These are phyloP conservation scores for Cynoglossus semilaevis DNA, from an alignment of 2,113 vertebrate species.

Conservation along the genomic window DNA sequence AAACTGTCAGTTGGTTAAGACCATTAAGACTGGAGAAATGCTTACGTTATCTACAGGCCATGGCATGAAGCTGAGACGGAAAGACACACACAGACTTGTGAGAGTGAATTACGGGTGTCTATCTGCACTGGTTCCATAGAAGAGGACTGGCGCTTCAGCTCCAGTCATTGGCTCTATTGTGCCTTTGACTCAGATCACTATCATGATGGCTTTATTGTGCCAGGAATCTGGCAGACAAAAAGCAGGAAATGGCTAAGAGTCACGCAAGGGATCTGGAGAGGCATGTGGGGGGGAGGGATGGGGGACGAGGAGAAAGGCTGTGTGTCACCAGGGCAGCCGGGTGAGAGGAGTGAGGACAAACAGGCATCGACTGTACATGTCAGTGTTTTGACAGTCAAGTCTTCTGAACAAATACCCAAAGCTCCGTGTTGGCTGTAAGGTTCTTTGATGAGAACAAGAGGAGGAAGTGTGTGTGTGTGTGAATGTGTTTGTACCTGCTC, in stretches of 20 bases:
- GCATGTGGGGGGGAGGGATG: slow-evolving; percentile 51
- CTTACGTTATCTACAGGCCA: slow-evolving; percentile 37
- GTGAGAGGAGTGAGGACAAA: slow-evolving; percentile 27
- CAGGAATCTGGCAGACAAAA: slow-evolving; percentile 76
- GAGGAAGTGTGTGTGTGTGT: too few species aligned
- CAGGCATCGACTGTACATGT: slow-evolving; percentile 34
- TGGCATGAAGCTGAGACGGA: slow-evolving; percentile 10
- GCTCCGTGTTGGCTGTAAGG: neutral
- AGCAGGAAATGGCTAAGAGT: slow-evolving; percentile 78
- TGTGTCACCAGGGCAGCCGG: slow-evolving; percentile 42
- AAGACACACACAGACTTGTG: neutral
- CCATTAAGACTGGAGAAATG: slow-evolving; percentile 6
- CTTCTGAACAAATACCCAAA: neutral
- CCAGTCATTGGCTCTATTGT: slow-evolving; percentile 70
- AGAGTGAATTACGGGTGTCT: slow-evolving; percentile 34
- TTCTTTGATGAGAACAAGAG: neutral
- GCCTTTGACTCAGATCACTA: slow-evolving; percentile 74
- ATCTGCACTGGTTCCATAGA: slow-evolving; percentile 51
- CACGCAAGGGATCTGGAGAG: slow-evolving; percentile 74
- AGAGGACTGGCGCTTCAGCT: slow-evolving; percentile 57
- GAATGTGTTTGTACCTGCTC: slow-evolving; percentile 81
- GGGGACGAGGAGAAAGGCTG: slow-evolving; percentile 28
- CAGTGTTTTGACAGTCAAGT: slow-evolving; percentile 7
- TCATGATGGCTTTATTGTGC: slow-evolving; percentile 74
- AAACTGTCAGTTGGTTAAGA: too few species aligned